These are phyloP conservation scores for Ladona fulva DNA, from an alignment of 1,140 invertebrate species.

Conservation along the genomic window DNA sequence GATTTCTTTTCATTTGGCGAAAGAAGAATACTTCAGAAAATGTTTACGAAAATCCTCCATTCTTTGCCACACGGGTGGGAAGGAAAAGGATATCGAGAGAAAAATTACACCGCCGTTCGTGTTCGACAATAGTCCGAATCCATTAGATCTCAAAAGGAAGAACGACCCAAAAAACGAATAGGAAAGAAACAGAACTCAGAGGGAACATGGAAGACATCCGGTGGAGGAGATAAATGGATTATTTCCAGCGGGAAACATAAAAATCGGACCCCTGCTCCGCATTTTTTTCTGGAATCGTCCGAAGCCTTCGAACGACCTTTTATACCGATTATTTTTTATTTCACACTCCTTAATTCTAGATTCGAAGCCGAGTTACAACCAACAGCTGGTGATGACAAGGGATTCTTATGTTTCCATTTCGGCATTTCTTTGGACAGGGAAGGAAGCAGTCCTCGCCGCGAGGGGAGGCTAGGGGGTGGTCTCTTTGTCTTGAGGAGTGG, in stretches of 20 bases:
- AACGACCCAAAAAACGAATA: not conserved
- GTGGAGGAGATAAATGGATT: not conserved
- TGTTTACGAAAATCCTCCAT: no score
- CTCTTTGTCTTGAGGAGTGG: no score
- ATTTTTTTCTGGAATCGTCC: not conserved
- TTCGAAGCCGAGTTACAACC: not conserved
- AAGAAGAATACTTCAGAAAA: no score
- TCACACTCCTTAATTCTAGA: not conserved
- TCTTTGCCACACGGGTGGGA: no score
- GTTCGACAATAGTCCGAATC: not conserved
- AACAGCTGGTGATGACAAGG: no score
- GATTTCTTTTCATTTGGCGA: no score
- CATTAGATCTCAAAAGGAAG: not conserved
- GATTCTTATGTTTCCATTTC: no score
- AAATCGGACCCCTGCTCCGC: not conserved
- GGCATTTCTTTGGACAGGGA: no score
- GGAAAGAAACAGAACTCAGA: not conserved
- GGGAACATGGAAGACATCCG: not conserved
- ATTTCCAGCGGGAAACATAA: not conserved
- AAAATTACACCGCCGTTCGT: not conserved
- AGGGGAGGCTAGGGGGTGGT: no score
- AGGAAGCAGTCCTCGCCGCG: no score
- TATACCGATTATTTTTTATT: not conserved
- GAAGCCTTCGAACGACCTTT: not conserved
- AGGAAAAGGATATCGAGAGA: no score